A percentile compares a stretch with the other conserved stretches of the same genome.
phyloP scores from a whole-genome alignment of 1,140 invertebrate genomes.

The Andricus grossulariae region DNA sequence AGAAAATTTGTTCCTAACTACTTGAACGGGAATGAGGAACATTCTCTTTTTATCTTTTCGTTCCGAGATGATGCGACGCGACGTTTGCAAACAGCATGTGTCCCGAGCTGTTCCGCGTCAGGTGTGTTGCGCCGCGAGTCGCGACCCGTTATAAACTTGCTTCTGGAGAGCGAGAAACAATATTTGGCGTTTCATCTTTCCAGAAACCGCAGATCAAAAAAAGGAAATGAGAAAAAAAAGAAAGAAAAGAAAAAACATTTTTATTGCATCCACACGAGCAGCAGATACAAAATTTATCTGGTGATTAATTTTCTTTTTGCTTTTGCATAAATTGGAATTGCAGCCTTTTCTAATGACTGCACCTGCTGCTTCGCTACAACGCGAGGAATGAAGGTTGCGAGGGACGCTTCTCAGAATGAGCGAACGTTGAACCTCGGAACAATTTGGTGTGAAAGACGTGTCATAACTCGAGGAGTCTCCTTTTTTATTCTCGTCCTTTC shows the following conservation, averaged over 20 bases:
- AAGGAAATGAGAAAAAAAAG: not conserved
- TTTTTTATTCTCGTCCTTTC: not conserved
- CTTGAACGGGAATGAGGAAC: too few relatives aligned
- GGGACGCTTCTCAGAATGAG: not conserved
- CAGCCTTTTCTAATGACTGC: not conserved
- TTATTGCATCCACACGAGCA: not conserved
- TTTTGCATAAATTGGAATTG: not conserved
- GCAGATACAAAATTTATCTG: not conserved
- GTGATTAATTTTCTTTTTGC: slow-evolving; percentile 13
- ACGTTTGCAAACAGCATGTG: slow-evolving; percentile 23
- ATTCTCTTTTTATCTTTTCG: not conserved
- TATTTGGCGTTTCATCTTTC: slow-evolving; percentile 18
- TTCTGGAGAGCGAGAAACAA: not conserved
- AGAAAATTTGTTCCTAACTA: too few relatives aligned
- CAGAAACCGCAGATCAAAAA: not conserved
- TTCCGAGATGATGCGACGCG: slow-evolving; percentile 10
- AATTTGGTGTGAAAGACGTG: slow-evolving; percentile 2
- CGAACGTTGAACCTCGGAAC: slow-evolving; percentile 5
- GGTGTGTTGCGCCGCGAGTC: slow-evolving; percentile 1
- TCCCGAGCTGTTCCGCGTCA: slow-evolving; percentile 8
- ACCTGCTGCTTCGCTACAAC: not conserved
- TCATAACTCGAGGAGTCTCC: not conserved
- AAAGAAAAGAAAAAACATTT: not conserved
- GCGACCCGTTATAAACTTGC: slow-evolving; percentile 19
- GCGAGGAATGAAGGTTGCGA: not conserved